A percentile compares a stretch with the other conserved stretches of the same genome.
phyloP scores from a whole-genome alignment of 2,113 vertebrate species.

The Channa maculata region DNA sequence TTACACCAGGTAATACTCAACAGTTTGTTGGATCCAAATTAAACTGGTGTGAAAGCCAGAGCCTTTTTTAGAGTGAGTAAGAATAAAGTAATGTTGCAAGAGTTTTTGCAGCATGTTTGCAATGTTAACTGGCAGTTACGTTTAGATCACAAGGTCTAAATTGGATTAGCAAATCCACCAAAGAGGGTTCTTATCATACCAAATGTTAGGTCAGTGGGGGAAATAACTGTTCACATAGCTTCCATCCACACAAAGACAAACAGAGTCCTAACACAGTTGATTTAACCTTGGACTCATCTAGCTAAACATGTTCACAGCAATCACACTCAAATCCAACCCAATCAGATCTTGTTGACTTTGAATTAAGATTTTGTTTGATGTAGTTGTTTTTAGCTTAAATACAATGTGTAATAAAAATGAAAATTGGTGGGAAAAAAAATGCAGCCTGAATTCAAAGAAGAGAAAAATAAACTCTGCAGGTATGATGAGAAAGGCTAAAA shows the following conservation, averaged over 20 bases:
- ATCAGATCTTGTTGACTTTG: not conserved
- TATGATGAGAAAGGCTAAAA: not conserved
- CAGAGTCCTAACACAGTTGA: not conserved
- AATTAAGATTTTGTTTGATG: not conserved
- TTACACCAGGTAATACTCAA: no score
- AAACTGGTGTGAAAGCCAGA: no score
- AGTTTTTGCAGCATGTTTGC: no score
- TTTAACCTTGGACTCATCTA: not conserved
- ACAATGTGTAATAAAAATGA: not conserved
- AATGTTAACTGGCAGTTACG: no score
- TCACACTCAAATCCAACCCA: not conserved
- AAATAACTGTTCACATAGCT: not conserved
- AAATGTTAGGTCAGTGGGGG: no score
- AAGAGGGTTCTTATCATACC: no score
- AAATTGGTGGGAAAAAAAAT: not conserved
- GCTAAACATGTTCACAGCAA: not conserved
- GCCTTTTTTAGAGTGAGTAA: no score
- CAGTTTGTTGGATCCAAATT: no score
- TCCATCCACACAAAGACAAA: constrained; percentile 1
- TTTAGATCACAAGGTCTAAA: no score
- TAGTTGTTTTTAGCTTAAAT: not conserved
- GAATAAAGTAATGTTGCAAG: no score
- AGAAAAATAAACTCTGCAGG: not conserved
- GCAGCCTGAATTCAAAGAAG: not conserved
- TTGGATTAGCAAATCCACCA: no score